Evolutionary conservation across 2,888 invertebrate species (phyloP).

Genomic region (Rhopalosiphum nymphaeae): DNA sequence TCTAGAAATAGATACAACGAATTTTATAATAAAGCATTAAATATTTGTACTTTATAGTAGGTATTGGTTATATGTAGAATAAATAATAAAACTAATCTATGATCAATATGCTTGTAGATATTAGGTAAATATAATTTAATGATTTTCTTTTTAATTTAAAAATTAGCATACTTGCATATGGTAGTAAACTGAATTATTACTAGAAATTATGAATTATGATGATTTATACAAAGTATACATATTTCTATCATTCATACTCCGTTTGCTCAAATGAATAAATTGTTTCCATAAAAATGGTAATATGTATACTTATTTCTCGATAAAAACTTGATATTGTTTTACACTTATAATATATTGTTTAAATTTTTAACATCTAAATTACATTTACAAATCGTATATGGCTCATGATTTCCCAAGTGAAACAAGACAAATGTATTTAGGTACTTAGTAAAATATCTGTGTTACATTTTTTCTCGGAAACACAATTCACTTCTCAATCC

Average conservation of each 20-base stretch:
- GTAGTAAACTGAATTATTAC: neutral
- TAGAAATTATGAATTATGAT: neutral
- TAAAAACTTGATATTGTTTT: neutral
- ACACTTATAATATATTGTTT: neutral
- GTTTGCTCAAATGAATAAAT: neutral
- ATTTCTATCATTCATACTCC: neutral
- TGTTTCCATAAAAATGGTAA: neutral
- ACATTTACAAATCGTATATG: neutral
- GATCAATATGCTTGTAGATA: neutral
- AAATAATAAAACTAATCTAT: neutral
- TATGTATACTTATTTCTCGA: neutral
- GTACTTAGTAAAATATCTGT: neutral
- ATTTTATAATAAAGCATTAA: neutral
- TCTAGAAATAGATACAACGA: neutral
- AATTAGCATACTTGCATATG: neutral
- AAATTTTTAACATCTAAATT: neutral
- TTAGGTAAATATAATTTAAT: neutral
- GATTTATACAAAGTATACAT: neutral
- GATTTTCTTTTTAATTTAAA: neutral
- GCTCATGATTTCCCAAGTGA: neutral
- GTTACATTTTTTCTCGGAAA: constrained; percentile 7
- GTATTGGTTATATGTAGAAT: neutral
- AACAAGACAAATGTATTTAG: neutral
- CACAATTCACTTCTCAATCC: neutral
- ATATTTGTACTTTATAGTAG: neutral